Base-by-base conservation (phyloP, 2,113 vertebrate genomes). In the Aythya baeri region DNA sequence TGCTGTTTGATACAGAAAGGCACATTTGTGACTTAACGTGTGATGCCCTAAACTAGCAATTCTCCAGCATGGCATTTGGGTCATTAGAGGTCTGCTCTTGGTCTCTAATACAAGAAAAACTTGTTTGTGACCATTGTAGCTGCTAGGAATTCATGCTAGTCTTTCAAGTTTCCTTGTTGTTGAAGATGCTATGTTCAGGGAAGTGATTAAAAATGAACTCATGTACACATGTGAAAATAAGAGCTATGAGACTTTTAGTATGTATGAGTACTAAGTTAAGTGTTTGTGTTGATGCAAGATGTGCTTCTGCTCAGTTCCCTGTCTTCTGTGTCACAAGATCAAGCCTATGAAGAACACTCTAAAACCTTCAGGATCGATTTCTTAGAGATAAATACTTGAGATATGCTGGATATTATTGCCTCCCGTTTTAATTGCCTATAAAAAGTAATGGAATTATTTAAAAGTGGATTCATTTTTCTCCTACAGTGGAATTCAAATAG, bases 401-500 rank as follows among this genome's bases (percentile, higher is more conserved):
- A 75, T 52, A 61, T 27, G 52, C 27, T 89, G 57, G 52, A 58
- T 85, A 49, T 85, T 76, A 73, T 22, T 59, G 20, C 13, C 43
- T 88, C 85, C 32, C 17, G 58, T 70, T 93, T 88, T 91, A 92
- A 88, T 74, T 93, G 44, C 12, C 54, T 70, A 62, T 92, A 76
- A 93, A 94, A 91, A 52, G 6, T 83, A 85, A 73, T 61, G 11
- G 34, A 82, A 54, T 93, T 93, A 62, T 95, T 89, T 85, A 80
- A 75, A 87, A 76, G 32, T 34, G 5, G 36, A 91, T 57, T 10
- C 15, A 61, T 95, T 94, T 87, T 93, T 93, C 71, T 79, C 44
- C 59, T 73, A 10, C 32, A 32, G 7, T 49, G 9, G 15, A 86
- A 72, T 83, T 92, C 43, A 83, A 61, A 84, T 49, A 55, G 21